These are phyloP conservation scores for Polydrusus tereticollis DNA, from an alignment of 2,888 invertebrate genomes.

Conservation along the genomic window DNA sequence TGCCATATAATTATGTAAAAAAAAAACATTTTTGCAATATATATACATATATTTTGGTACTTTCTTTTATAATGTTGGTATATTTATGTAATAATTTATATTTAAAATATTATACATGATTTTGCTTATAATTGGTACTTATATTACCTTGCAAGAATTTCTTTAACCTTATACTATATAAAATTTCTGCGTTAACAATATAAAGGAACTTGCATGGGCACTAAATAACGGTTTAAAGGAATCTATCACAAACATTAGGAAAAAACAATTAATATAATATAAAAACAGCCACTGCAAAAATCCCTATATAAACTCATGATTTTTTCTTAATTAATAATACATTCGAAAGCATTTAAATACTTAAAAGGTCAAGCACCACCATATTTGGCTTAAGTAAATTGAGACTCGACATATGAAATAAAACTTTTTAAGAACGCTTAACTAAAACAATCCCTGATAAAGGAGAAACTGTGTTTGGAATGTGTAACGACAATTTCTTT, in stretches of 20 bases:
- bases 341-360: not conserved
- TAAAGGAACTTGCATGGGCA: constrained; percentile 1
- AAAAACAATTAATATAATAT: too few relatives aligned
- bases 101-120: not conserved
- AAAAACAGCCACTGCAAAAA: too few relatives aligned
- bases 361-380: not conserved
- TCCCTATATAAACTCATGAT: not conserved
- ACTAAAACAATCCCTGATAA: too few relatives aligned
- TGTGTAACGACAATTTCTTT: too few relatives aligned
- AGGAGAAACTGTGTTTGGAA: too few relatives aligned
- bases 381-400: not conserved
- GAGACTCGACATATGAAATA: too few relatives aligned
- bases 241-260: not conserved
- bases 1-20: too few relatives aligned
- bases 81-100: not conserved
- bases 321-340: not conserved
- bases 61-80: not conserved
- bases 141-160: not conserved
- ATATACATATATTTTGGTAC: not conserved
- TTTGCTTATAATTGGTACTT: not conserved
- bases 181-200: not conserved
- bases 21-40: not conserved
- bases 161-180: not conserved
- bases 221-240: not conserved
- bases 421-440: too few relatives aligned